Conservation (phyloP, 1,140 invertebrate genomes). For the Sesamia nonagrioides region DNA sequence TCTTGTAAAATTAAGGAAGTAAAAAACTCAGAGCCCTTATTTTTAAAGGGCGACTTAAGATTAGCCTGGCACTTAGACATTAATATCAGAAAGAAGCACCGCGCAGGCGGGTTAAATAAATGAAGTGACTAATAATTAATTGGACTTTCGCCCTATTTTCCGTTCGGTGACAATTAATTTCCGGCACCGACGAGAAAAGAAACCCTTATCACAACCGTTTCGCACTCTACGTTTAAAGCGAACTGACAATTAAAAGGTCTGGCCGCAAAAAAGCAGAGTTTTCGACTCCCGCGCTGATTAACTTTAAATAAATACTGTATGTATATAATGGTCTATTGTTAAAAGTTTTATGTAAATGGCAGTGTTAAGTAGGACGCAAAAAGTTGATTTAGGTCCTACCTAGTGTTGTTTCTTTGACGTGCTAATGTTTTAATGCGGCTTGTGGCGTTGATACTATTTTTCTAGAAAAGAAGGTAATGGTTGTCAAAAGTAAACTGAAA, state of each 20-base stretch:
- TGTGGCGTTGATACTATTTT: neutral
- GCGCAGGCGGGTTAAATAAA: slow-evolving; percentile 83
- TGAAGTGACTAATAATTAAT: slow-evolving; percentile 87
- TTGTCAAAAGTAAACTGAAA: neutral
- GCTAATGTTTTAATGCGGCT: slow-evolving; percentile 3
- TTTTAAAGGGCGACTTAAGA: slow-evolving; percentile 62
- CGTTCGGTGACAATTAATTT: slow-evolving; percentile 87
- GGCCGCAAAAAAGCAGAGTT: slow-evolving; percentile 56
- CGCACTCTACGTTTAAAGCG: slow-evolving; percentile 72
- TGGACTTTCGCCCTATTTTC: slow-evolving; percentile 87
- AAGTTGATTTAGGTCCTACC: slow-evolving; percentile 12
- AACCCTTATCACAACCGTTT: slow-evolving; percentile 83
- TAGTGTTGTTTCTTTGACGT: slow-evolving; percentile 3
- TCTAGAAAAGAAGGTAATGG: neutral
- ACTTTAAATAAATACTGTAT: slow-evolving; percentile 34
- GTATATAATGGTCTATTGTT: slow-evolving; percentile 9
- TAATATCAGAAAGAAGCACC: slow-evolving; percentile 80
- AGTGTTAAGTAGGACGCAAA: slow-evolving; percentile 36
- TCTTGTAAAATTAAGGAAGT: slow-evolving; percentile 31
- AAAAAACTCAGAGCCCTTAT: slow-evolving; percentile 52
- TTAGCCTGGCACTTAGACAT: slow-evolving; percentile 73
- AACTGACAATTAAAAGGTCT: slow-evolving; percentile 73
- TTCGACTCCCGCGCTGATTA: slow-evolving; percentile 39
- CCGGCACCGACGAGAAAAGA: slow-evolving; percentile 80
- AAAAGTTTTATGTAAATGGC: slow-evolving; percentile 27